Percentiles rank a stretch among this genome's conserved stretches.
phyloP scores from a whole-genome alignment of 2,113 vertebrate genomes.

The Dicentrarchus labrax region DNA sequence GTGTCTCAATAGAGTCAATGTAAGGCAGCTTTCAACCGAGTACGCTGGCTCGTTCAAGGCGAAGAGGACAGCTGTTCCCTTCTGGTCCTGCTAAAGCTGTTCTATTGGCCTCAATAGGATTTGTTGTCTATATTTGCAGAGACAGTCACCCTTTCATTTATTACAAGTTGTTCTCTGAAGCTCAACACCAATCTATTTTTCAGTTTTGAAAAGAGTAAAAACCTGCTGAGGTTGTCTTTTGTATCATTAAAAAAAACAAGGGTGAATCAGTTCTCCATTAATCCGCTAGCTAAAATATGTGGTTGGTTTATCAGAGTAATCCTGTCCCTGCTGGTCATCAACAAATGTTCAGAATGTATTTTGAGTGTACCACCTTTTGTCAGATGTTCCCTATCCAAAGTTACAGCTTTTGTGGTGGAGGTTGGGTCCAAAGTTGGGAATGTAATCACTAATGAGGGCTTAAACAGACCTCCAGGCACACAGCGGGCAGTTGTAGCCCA shows the following conservation, averaged over 20 bases:
- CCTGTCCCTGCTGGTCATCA: neutral
- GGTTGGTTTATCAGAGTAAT: neutral
- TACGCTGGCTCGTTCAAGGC: slow-evolving; percentile 37
- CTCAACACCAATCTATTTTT: neutral
- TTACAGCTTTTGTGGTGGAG: slow-evolving; percentile 29
- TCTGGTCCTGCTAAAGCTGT: slow-evolving; percentile 39
- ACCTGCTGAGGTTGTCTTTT: neutral
- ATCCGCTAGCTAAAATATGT: neutral
- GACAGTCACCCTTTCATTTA: slow-evolving; percentile 4
- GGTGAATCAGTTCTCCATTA: neutral
- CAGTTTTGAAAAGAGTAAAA: neutral
- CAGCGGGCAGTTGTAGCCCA: slow-evolving; percentile 41
- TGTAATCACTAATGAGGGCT: slow-evolving; percentile 44
- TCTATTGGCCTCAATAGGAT: slow-evolving; percentile 39
- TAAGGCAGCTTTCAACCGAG: slow-evolving; percentile 59
- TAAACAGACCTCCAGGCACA: slow-evolving; percentile 43
- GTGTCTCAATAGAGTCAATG: slow-evolving; percentile 64
- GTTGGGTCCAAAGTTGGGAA: slow-evolving; percentile 13
- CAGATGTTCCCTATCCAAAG: slow-evolving; percentile 23
- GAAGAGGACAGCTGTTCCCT: slow-evolving; percentile 66
- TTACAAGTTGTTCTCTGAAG: neutral
- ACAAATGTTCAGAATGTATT: slow-evolving; percentile 21
- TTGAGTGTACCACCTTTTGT: slow-evolving; percentile 17
- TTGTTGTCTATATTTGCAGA: slow-evolving; percentile 17
- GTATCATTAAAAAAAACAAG: neutral